phyloP scores from a whole-genome alignment of 2,113 vertebrate species.

The Xiphophorus couchianus region DNA sequence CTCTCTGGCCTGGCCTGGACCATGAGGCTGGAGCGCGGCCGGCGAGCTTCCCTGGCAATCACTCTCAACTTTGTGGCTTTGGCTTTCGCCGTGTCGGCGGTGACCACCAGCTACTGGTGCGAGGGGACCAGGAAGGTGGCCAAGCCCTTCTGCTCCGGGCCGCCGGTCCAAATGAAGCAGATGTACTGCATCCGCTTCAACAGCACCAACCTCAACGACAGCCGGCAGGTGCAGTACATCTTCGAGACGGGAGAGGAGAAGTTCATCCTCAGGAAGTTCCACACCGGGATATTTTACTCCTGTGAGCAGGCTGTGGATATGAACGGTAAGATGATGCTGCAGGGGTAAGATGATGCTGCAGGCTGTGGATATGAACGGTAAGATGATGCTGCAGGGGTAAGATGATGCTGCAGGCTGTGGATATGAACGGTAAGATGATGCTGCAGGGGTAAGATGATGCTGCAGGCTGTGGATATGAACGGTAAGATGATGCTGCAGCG shows the following conservation, averaged over 20 bases:
- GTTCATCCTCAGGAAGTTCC: slow-evolving; percentile 84
- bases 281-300: slow-evolving; percentile 89
- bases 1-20: slow-evolving; percentile 58
- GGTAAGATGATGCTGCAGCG: too few relatives aligned
- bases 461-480: too few relatives aligned
- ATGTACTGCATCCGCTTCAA: slow-evolving; percentile 85
- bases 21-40: slow-evolving; percentile 78
- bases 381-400: slow-evolving; percentile 78
- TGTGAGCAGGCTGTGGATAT: slow-evolving; percentile 84
- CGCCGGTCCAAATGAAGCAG: slow-evolving; percentile 67
- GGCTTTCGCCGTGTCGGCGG: slow-evolving; percentile 83
- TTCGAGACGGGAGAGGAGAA: slow-evolving; percentile 91
- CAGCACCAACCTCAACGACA: slow-evolving; percentile 78
- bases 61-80: slow-evolving; percentile 85
- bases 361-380: not conserved
- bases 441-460: too few relatives aligned
- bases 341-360: too few relatives aligned
- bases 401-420: slow-evolving; percentile 18
- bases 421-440: not conserved
- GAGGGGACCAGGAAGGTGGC: slow-evolving; percentile 86
- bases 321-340: slow-evolving; percentile 80
- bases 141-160: slow-evolving; percentile 86
- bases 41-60: slow-evolving; percentile 83
- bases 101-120: slow-evolving; percentile 92
- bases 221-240: slow-evolving; percentile 85